These are phyloP conservation scores for Masticophis lateralis DNA, from an alignment of 2,797 vertebrate species.

Conservation along the genomic window DNA sequence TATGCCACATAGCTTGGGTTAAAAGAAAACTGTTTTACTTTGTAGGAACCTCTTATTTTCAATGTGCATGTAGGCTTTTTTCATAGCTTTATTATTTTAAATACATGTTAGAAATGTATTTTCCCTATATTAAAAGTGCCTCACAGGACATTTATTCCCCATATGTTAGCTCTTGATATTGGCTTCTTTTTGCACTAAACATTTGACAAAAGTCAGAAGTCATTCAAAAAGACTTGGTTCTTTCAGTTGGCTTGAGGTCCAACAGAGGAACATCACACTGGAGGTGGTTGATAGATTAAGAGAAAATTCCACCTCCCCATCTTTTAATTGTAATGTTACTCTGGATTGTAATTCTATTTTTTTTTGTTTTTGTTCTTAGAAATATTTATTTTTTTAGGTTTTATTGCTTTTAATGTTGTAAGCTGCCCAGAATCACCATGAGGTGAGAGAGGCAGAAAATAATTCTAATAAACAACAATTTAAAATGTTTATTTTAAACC, in stretches of 20 bases:
- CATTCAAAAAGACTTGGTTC: conserved; percentile 43
- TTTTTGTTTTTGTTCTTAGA: neutral
- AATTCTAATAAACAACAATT: neutral
- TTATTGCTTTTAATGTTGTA: neutral
- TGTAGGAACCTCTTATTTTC: conserved; percentile 42
- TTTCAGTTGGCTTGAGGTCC: neutral
- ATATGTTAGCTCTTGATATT: conserved; percentile 56
- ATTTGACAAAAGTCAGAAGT: conserved; percentile 50
- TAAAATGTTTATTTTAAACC: conserved; percentile 49
- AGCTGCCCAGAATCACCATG: neutral
- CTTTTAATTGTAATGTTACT: neutral
- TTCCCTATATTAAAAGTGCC: conserved; percentile 55
- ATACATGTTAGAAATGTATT: conserved; percentile 46
- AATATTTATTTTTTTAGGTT: neutral
- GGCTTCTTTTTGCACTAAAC: conserved; percentile 52
- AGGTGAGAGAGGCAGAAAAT: neutral
- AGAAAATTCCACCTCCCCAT: neutral
- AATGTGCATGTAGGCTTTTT: conserved; percentile 25
- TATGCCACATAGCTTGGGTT: conserved; percentile 31
- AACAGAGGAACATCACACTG: neutral
- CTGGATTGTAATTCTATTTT: neutral
- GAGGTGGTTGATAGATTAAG: neutral
- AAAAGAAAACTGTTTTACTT: conserved; percentile 33
- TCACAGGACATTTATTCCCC: conserved; percentile 53
- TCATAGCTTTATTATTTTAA: conserved; percentile 65